phyloP scores from a whole-genome alignment of 1,140 invertebrate genomes.

The Apis cerana region DNA sequence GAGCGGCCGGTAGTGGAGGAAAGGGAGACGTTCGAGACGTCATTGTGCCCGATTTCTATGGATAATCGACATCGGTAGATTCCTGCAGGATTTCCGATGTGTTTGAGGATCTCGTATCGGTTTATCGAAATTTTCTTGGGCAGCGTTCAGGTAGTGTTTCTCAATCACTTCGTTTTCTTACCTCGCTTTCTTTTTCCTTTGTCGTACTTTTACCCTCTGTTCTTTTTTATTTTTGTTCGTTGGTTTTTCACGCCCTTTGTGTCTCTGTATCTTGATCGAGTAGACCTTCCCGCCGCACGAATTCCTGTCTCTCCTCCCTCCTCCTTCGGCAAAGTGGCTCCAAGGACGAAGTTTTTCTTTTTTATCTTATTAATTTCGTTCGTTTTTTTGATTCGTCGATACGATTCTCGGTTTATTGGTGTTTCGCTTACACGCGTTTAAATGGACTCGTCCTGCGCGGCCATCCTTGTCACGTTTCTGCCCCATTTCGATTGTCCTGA shows the following conservation, averaged over 20 bases:
- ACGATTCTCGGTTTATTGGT: not conserved
- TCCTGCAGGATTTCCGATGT: conserved; percentile 25
- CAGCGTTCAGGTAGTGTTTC: conserved; percentile 45
- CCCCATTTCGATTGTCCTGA: conserved; percentile 14
- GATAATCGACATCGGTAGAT: conserved; percentile 19
- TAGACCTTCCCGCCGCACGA: not conserved
- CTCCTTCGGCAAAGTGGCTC: not conserved
- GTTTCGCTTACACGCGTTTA: conserved; percentile 9
- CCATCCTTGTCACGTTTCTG: conserved; percentile 27
- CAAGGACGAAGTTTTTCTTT: not conserved
- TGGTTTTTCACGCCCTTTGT: not conserved
- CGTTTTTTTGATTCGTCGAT: not conserved
- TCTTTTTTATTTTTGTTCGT: not conserved
- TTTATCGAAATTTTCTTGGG: conserved; percentile 55
- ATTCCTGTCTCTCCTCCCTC: not conserved
- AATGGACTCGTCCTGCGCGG: conserved; percentile 40
- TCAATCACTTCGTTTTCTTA: not conserved
- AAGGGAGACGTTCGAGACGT: not conserved
- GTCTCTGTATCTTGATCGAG: not conserved
- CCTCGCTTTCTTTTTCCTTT: not conserved
- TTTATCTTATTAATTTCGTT: not conserved
- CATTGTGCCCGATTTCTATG: not conserved
- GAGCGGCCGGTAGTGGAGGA: not conserved
- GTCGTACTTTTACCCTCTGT: not conserved
- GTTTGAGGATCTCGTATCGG: conserved; percentile 52